Percentiles rank a stretch among this genome's conserved stretches.
Evolutionary conservation across 1,140 invertebrate species (phyloP).

Genomic region (Bombus terrestris): DNA sequence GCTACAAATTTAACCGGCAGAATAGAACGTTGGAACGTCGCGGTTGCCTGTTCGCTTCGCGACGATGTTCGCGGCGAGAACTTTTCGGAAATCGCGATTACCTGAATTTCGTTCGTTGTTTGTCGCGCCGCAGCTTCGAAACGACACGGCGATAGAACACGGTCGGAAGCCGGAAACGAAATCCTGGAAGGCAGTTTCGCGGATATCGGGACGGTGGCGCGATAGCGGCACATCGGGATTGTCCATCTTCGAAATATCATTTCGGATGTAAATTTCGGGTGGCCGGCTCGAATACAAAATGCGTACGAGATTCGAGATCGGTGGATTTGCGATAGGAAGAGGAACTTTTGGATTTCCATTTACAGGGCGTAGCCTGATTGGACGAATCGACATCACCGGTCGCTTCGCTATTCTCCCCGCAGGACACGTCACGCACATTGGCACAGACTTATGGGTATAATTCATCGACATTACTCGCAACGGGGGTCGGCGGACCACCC

Average conservation of each 20-base stretch:
- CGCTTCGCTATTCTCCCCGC: conserved; percentile 56
- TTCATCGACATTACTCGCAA: conserved; percentile 74
- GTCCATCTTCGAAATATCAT: conserved; percentile 65
- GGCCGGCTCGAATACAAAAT: conserved; percentile 15
- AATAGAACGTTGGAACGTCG: too few species aligned
- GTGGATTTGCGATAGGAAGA: conserved; percentile 50
- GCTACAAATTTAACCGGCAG: conserved; percentile 9
- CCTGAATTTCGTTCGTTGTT: too few species aligned
- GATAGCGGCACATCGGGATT: background rate
- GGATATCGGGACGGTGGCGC: background rate
- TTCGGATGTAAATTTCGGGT: conserved; percentile 47
- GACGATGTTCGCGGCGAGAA: too few species aligned
- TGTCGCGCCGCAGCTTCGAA: too few species aligned
- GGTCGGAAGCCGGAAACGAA: too few species aligned
- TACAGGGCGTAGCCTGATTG: conserved; percentile 64
- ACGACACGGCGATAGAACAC: too few species aligned
- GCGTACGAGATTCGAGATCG: conserved; percentile 30
- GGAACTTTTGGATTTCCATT: conserved; percentile 67
- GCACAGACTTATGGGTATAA: conserved; percentile 74
- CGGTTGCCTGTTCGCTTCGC: too few species aligned
- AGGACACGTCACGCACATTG: conserved; percentile 75
- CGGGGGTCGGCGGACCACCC: conserved; percentile 60
- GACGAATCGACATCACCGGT: conserved; percentile 71
- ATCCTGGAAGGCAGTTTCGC: too few species aligned
- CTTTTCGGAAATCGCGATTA: too few species aligned